Base-by-base conservation (phyloP, 2,797 vertebrate species). In the Lagorchestes hirsutus region DNA sequence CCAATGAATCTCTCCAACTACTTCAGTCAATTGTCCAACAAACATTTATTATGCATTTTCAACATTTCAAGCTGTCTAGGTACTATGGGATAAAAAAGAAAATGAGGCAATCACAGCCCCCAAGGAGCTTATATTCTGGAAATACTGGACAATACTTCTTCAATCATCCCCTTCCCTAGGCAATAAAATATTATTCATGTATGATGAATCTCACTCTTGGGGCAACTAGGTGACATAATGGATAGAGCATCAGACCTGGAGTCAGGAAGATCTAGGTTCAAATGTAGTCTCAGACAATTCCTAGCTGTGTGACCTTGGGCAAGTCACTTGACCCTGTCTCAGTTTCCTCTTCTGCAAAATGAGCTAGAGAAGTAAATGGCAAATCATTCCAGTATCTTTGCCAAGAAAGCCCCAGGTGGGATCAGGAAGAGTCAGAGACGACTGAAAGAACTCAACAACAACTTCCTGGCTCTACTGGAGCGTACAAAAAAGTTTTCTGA, bases 31-130 rank as follows among this genome's bases (percentile, higher is more conserved):
- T 55, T 34, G 55, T n/a, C 34, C 14, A 93, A 0, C 22, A 91
- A 50, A 14, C n/a, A 28, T 90, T 90, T 96, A 82, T 91, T 58
- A 94, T 95, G 55, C 24, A 74, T 24, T 93, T 92, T 46, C 6
- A 40, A 22, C 0, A 14, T n/a, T 55, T 27, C 87, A 31, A 11
- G 3, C n/a, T 93, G 91, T 62, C 56, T 54, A 52, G 9, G 54
- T 46, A 46, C 27, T 46, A 28, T 11, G 18, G 92, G 29, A 92
- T 57, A 92, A 82, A 55, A 55, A n/a, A 40, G 27, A 40, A 55
- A 18, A 4, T 52, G 1, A 40, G 94, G 27, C 40, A 52, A n/a
- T 91, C 90, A 24, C 55, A 40, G 74, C 46, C 10, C n/a, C 31
- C 6, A 46, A 31, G 18, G 82, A 95, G 82, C 90, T 29, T 58